phyloP scores from a whole-genome alignment of 2,113 vertebrate species.

The Pseudolaguvia tuberculata region DNA sequence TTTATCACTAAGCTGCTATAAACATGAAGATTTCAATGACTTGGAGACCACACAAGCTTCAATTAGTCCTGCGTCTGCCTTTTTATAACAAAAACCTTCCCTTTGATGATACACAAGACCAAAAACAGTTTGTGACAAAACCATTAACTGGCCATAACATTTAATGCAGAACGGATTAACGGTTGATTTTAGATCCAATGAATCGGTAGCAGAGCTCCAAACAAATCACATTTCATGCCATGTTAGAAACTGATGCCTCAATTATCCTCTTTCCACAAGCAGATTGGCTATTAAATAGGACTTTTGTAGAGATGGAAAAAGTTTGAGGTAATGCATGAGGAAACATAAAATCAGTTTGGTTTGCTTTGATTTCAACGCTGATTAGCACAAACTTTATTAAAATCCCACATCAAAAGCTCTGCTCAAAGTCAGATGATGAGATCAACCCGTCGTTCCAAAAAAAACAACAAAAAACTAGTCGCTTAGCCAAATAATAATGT shows the following conservation, averaged over 20 bases:
- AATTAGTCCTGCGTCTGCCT: not conserved
- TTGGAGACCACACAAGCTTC: conserved; percentile 44
- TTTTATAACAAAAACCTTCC: not conserved
- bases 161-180: conserved; percentile 2
- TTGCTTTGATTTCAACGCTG: conserved; percentile 24
- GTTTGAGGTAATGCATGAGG: conserved; percentile 13
- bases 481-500: not conserved
- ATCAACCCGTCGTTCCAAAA: not conserved
- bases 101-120: not conserved
- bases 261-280: conserved; percentile 10
- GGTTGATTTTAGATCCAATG: conserved; percentile 7
- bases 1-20: conserved; percentile 34
- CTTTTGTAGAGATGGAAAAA: conserved; percentile 8
- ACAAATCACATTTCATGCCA: conserved; percentile 23
- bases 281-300: conserved; percentile 14
- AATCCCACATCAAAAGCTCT: conserved; percentile 9
- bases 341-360: conserved; percentile 11
- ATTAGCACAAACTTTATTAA: conserved; percentile 16
- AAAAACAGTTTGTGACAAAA: not conserved
- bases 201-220: not conserved
- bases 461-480: not conserved
- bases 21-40: conserved; percentile 33
- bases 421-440: not conserved
- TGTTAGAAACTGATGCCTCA: conserved; percentile 17
- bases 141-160: not conserved